A percentile compares a stretch with the other conserved stretches of the same genome.
phyloP scores from a whole-genome alignment of 2,797 vertebrate species.

The Acestrorhynchus altus region DNA sequence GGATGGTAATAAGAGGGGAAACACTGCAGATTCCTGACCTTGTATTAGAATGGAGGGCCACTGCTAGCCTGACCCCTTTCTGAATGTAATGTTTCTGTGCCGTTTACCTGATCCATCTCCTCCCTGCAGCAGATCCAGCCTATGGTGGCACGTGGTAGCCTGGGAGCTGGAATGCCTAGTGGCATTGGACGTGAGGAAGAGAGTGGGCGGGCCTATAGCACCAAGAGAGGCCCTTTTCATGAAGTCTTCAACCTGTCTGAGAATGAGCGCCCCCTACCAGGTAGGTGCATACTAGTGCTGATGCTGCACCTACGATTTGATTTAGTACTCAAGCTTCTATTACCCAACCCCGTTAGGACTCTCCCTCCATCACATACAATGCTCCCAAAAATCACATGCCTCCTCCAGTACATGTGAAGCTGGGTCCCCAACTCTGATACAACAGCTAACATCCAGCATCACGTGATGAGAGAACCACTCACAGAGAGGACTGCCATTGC shows the following conservation, averaged over 20 bases:
- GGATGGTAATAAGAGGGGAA: slow-evolving; percentile 2
- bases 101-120: neutral
- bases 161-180: slow-evolving; percentile 71
- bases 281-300: slow-evolving; percentile 67
- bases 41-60: slow-evolving; percentile 11
- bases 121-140: slow-evolving; percentile 81
- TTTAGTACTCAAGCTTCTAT: neutral
- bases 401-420: too few relatives aligned
- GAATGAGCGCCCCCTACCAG: slow-evolving; percentile 89
- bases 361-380: too few relatives aligned
- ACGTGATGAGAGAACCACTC: too few relatives aligned
- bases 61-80: neutral
- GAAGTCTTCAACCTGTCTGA: slow-evolving; percentile 93
- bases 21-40: slow-evolving; percentile 27
- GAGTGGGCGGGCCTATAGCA: slow-evolving; percentile 82
- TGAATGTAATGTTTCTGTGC: neutral
- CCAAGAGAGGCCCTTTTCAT: slow-evolving; percentile 93
- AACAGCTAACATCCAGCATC: too few relatives aligned
- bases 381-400: too few relatives aligned
- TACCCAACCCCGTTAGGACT: too few relatives aligned
- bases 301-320: neutral
- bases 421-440: too few relatives aligned
- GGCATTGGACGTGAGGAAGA: slow-evolving; percentile 87
- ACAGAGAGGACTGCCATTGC: too few relatives aligned
- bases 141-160: slow-evolving; percentile 73